These are phyloP conservation scores for Latheticus oryzae DNA, from an alignment of 2,888 invertebrate genomes.

Conservation along the genomic window DNA sequence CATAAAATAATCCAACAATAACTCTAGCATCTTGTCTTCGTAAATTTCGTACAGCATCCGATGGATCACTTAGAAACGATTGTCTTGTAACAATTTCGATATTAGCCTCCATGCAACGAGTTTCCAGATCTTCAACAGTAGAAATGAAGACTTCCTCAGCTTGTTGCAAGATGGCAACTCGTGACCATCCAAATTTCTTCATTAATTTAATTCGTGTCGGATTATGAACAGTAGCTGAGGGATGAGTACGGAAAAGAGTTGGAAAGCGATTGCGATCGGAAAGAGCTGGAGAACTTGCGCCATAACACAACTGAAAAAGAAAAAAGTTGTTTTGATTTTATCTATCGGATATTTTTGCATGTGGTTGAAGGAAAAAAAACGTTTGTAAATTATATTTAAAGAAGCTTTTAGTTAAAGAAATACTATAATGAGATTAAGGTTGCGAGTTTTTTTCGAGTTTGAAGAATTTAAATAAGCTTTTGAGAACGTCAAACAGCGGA, in stretches of 20 bases:
- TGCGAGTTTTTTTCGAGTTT: no score
- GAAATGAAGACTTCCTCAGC: slow-evolving; percentile 91
- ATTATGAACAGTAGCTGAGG: slow-evolving; percentile 98
- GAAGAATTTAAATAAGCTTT: no score
- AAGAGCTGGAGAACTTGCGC: slow-evolving; percentile 97
- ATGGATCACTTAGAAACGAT: slow-evolving; percentile 96
- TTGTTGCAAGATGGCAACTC: slow-evolving; percentile 97
- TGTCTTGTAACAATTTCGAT: slow-evolving; percentile 97
- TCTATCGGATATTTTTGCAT: no score
- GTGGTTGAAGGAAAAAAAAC: no score
- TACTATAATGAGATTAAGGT: no score
- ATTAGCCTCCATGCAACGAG: slow-evolving; percentile 89
- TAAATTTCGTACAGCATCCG: slow-evolving; percentile 94
- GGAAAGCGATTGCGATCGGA: slow-evolving; percentile 97
- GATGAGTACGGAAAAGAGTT: slow-evolving; percentile 98
- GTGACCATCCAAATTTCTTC: slow-evolving; percentile 97
- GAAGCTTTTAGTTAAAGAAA: no score
- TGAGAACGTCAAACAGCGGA: no score
- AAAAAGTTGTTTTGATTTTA: slow-evolving; percentile 40
- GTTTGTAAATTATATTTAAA: no score
- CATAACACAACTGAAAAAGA: slow-evolving; percentile 89
- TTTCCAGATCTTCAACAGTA: slow-evolving; percentile 97
- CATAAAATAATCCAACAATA: slow-evolving; percentile 98
- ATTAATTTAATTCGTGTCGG: slow-evolving; percentile 96
- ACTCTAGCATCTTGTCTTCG: slow-evolving; percentile 96